Conservation (phyloP, 1,140 invertebrate species). For the Drosophila athabasca region DNA sequence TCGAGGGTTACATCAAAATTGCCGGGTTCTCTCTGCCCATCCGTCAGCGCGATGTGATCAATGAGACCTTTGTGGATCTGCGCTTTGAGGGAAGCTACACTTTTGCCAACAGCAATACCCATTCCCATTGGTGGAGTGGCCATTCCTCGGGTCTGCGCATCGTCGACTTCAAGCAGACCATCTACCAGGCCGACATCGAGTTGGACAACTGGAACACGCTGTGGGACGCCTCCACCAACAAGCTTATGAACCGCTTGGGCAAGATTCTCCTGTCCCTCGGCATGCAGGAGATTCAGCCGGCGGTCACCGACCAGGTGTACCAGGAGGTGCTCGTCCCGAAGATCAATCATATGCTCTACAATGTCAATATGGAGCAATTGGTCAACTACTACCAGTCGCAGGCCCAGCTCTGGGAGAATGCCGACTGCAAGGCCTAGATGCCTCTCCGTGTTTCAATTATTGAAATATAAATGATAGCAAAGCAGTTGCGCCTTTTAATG, state of each 20-base stretch:
- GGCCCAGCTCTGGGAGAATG: slow-evolving; percentile 16
- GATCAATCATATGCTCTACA: slow-evolving; percentile 38
- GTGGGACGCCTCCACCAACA: slow-evolving; percentile 57
- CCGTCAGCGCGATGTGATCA: slow-evolving; percentile 41
- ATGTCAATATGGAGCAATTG: slow-evolving; percentile 47
- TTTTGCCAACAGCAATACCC: slow-evolving; percentile 36
- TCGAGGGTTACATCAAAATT: slow-evolving; percentile 50
- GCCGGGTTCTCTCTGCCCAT: slow-evolving; percentile 37
- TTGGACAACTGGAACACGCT: slow-evolving; percentile 65
- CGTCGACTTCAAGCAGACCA: slow-evolving; percentile 38
- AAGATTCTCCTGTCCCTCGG: slow-evolving; percentile 14
- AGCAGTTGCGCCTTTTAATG: not conserved
- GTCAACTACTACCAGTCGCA: slow-evolving; percentile 16
- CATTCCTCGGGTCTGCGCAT: slow-evolving; percentile 47
- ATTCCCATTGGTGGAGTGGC: too few species aligned
- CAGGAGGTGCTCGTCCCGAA: slow-evolving; percentile 30
- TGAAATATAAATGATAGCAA: slow-evolving; percentile 4
- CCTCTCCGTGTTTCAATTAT: not conserved
- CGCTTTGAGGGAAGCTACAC: slow-evolving; percentile 59
- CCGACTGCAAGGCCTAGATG: slow-evolving; percentile 2
- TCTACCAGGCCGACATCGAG: slow-evolving; percentile 49
- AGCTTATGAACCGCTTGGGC: slow-evolving; percentile 39
- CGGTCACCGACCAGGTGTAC: slow-evolving; percentile 26
- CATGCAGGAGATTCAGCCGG: slow-evolving; percentile 46
- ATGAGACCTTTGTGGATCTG: slow-evolving; percentile 56